Conservation (phyloP, 1,140 invertebrate species). For the Neuroterus valhalla region DNA sequence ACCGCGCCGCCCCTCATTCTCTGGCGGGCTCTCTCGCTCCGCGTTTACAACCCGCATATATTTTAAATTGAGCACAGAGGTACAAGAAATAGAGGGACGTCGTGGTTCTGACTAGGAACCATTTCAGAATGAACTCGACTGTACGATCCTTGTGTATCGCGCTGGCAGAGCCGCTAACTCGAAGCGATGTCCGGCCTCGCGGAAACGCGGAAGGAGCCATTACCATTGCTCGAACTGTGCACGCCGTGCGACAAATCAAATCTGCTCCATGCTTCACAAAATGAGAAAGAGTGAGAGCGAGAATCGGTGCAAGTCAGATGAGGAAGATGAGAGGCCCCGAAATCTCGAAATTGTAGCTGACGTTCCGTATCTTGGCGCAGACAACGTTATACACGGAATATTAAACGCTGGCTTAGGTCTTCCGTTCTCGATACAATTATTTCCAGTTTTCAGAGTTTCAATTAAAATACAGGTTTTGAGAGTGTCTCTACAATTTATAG, state of each 20-base stretch:
- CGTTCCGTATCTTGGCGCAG: constrained; percentile 46
- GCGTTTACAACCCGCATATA: constrained; percentile 53
- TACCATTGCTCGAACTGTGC: constrained; percentile 52
- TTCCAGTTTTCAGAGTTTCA: constrained; percentile 15
- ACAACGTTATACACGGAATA: constrained; percentile 32
- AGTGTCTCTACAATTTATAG: background rate
- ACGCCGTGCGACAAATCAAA: constrained; percentile 54
- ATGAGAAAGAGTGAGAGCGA: constrained; percentile 54
- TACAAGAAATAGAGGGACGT: constrained; percentile 53
- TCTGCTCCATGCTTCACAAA: constrained; percentile 55
- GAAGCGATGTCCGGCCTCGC: constrained; percentile 56
- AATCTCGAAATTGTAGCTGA: constrained; percentile 58
- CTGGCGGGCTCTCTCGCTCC: constrained; percentile 43
- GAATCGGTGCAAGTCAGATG: background rate
- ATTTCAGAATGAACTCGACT: constrained; percentile 55
- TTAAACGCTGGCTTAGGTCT: constrained; percentile 20
- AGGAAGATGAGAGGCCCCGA: constrained; percentile 52
- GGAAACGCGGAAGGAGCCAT: constrained; percentile 54
- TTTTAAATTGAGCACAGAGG: constrained; percentile 55
- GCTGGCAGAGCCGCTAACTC: constrained; percentile 51
- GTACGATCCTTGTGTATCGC: constrained; percentile 54
- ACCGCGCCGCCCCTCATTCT: constrained; percentile 11
- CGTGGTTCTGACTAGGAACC: constrained; percentile 49
- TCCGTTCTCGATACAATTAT: constrained; percentile 22
- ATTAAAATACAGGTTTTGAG: background rate